phyloP scores from a whole-genome alignment of 1,140 invertebrate genomes.

The Maconellicoccus hirsutus region DNA sequence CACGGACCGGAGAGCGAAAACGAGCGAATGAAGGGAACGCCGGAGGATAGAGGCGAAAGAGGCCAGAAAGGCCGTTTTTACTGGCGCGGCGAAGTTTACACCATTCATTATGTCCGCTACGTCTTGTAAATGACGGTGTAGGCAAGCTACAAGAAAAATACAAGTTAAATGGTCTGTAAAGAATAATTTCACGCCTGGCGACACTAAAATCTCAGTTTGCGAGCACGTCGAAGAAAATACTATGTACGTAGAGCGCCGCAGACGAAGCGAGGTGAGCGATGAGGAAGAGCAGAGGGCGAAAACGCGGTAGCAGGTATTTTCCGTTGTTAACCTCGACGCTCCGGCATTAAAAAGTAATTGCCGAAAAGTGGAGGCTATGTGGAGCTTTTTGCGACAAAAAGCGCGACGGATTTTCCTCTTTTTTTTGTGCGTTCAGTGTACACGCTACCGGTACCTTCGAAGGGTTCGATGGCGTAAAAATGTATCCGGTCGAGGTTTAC shows the following conservation, averaged over 20 bases:
- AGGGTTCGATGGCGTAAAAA: constrained; percentile 2
- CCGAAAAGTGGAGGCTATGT: constrained; percentile 2
- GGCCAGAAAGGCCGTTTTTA: not conserved
- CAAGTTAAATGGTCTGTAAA: constrained; percentile 5
- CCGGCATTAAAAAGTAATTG: constrained; percentile 3
- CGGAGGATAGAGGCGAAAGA: too few relatives aligned
- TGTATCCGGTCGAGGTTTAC: not conserved
- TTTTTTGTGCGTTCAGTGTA: too few relatives aligned
- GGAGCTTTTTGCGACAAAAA: not conserved
- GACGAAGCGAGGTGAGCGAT: too few relatives aligned
- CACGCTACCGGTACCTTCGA: too few relatives aligned
- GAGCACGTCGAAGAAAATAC: not conserved
- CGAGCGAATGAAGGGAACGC: too few relatives aligned
- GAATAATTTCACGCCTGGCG: constrained; percentile 7
- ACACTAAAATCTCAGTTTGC: not conserved
- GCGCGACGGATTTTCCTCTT: not conserved
- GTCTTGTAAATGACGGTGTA: constrained; percentile 4
- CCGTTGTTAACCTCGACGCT: not conserved
- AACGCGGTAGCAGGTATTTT: not conserved
- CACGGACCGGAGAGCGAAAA: too few relatives aligned
- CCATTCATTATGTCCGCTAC: constrained; percentile 7
- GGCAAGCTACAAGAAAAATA: constrained; percentile 4
- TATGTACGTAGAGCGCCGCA: too few relatives aligned
- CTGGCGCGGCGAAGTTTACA: not conserved
- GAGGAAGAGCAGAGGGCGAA: not conserved